These are phyloP conservation scores for Limnephilus auricula DNA, from an alignment of 2,888 invertebrate genomes.

Conservation along the genomic window DNA sequence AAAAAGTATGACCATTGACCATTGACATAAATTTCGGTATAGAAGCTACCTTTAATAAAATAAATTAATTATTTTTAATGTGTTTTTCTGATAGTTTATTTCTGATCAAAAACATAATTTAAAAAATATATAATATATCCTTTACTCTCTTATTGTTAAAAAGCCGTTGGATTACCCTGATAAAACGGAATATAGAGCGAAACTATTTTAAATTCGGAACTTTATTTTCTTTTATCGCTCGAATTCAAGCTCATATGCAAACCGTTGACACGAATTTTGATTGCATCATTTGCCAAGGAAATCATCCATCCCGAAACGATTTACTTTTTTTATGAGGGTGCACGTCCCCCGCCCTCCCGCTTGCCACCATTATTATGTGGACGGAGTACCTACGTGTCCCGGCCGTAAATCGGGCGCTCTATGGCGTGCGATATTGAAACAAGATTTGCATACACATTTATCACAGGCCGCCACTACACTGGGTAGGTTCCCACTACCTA, in stretches of 20 bases:
- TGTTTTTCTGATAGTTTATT: too few relatives aligned
- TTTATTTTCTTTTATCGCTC: neutral
- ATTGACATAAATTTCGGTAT: too few relatives aligned
- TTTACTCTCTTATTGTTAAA: neutral
- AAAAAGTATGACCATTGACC: neutral
- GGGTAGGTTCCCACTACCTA: neutral
- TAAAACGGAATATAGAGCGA: neutral
- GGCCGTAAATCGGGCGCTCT: slow-evolving; percentile 64
- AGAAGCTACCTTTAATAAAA: too few relatives aligned
- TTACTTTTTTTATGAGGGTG: slow-evolving; percentile 49
- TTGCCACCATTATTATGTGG: slow-evolving; percentile 62
- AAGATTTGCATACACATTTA: slow-evolving; percentile 66
- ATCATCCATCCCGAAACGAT: slow-evolving; percentile 44
- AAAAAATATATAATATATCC: neutral
- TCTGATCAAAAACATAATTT: neutral
- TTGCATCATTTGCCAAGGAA: slow-evolving; percentile 44
- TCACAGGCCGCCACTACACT: slow-evolving; percentile 57
- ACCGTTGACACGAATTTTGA: slow-evolving; percentile 30
- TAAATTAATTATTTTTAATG: too few relatives aligned
- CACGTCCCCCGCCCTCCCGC: slow-evolving; percentile 61
- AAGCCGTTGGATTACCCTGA: neutral
- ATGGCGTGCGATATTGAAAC: slow-evolving; percentile 66
- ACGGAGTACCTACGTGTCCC: slow-evolving; percentile 58
- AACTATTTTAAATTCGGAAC: neutral
- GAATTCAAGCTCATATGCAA: slow-evolving; percentile 3